Conservation (phyloP, 2,113 vertebrate genomes). For the Aptenodytes forsteri region DNA sequence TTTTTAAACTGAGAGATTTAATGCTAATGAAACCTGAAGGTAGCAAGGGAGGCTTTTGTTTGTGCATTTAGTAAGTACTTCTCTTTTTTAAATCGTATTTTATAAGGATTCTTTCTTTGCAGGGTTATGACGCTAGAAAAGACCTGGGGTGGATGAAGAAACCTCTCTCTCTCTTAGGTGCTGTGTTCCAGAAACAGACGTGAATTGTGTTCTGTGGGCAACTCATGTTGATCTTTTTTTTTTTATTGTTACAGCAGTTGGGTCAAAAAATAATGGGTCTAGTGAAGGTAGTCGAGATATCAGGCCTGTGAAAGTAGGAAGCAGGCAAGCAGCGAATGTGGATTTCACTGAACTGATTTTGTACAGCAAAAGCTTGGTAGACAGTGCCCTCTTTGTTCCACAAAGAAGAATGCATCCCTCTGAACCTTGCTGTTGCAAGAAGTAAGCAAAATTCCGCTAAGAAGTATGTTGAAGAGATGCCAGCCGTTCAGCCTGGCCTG, state of each 20-base stretch:
- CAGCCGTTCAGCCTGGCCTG: not conserved
- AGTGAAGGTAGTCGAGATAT: not conserved
- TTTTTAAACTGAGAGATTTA: not conserved
- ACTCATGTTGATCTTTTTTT: not conserved
- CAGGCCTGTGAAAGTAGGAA: not conserved
- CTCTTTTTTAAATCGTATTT: not conserved
- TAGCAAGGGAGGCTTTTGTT: not conserved
- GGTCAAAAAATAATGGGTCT: not conserved
- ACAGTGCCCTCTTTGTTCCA: slow-evolving; percentile 66
- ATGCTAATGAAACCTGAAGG: not conserved
- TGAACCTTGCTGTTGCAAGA: not conserved
- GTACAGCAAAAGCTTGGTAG: slow-evolving; percentile 35
- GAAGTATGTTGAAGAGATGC: not conserved
- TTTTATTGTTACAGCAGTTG: not conserved
- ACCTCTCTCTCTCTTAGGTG: not conserved
- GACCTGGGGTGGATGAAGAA: not conserved
- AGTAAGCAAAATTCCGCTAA: not conserved
- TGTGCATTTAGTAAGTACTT: not conserved
- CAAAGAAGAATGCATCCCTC: slow-evolving; percentile 18
- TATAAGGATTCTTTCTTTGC: not conserved
- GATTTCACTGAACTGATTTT: not conserved
- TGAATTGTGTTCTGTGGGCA: not conserved
- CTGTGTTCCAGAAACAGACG: not conserved
- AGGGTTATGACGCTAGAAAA: not conserved
- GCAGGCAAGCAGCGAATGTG: not conserved